Evolutionary conservation across 2,113 vertebrate genomes (phyloP).

Genomic region (Puffinus mauretanicus): DNA sequence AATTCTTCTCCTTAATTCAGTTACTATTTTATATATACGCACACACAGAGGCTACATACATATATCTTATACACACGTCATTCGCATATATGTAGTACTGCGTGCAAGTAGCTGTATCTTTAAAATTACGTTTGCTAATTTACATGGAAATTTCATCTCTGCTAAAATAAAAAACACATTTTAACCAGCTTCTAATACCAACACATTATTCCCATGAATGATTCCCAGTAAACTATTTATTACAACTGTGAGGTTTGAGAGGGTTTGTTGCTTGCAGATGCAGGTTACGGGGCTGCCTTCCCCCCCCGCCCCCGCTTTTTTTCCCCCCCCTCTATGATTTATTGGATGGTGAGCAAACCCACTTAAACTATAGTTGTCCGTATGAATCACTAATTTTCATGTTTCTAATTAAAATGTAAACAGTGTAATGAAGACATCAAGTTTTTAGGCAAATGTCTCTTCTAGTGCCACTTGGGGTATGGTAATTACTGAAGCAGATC

Average conservation of each 20-base stretch:
- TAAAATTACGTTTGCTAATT: slow-evolving; percentile 69
- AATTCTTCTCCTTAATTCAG: not conserved
- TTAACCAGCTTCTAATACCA: slow-evolving; percentile 70
- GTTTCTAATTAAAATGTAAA: slow-evolving; percentile 99
- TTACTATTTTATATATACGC: not conserved
- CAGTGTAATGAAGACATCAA: slow-evolving; percentile 98
- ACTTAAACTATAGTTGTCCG: slow-evolving; percentile 81
- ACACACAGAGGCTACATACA: not conserved
- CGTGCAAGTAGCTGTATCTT: slow-evolving; percentile 54
- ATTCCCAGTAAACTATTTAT: slow-evolving; percentile 74
- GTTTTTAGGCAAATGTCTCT: slow-evolving; percentile 96
- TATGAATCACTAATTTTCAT: slow-evolving; percentile 88
- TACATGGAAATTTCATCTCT: slow-evolving; percentile 66
- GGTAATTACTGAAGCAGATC: slow-evolving; percentile 97
- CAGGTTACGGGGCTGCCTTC: not conserved
- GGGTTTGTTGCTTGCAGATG: not conserved
- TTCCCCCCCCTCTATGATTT: slow-evolving; percentile 66
- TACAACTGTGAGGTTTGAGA: slow-evolving; percentile 41
- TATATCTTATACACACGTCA: not conserved
- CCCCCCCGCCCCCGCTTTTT: not conserved
- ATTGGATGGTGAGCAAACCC: slow-evolving; percentile 76
- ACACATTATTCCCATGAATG: slow-evolving; percentile 69
- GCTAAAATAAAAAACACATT: slow-evolving; percentile 70
- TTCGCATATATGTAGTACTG: slow-evolving; percentile 23
- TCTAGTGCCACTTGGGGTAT: slow-evolving; percentile 92